Base-by-base conservation (phyloP, 1,140 invertebrate species). In the Pinna nobilis region DNA sequence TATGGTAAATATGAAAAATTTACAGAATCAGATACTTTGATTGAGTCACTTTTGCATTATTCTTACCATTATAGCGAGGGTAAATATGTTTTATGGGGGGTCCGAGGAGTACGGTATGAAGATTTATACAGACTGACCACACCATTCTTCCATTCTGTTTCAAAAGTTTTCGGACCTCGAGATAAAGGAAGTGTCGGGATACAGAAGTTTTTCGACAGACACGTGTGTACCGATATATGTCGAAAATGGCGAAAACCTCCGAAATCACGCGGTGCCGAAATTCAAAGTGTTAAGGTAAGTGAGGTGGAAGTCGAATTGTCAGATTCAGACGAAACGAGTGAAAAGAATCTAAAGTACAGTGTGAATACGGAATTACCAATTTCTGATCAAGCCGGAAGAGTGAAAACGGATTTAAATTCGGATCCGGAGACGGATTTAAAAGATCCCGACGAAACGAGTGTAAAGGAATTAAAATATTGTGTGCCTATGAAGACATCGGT, bases 161-260 rank as follows among this genome's bases (percentile, higher is more conserved):
- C 39, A 28, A 63, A 63, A 32, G 59, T 41, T 25, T 63, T 63
- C 32, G 59, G 59, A 20, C 59, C 59, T 20, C 28, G 59, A 25
- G 59, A 63, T 23, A 63, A 23, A 25, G 59, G 35, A 0, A 28
- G 28, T 33, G 59, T 41, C 11, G 59, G 59, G 37, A 63, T 63
- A 63, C 39, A 6, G 6, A 44, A 25, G 6, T 63, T 63, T 37
- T 63, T 63, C 20, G 28, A 13, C n/a, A 63, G 44, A 25, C 59
- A 63, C 39, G 44, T 18, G 6, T 63, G 59, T 25, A 63, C 35
- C 15, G 59, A 63, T 37, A 63, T 63, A 30, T 63, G 59, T 63
- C 59, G 39, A 28, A 35, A 35, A 11, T 63, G 59, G 59, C 30
- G 35, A 63, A 63, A 39, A 25, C 59, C 59, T 39, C n/a, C n/a